Base-by-base conservation (phyloP, 2,888 invertebrate genomes). In the Gymnoscelis rufifasciata region DNA sequence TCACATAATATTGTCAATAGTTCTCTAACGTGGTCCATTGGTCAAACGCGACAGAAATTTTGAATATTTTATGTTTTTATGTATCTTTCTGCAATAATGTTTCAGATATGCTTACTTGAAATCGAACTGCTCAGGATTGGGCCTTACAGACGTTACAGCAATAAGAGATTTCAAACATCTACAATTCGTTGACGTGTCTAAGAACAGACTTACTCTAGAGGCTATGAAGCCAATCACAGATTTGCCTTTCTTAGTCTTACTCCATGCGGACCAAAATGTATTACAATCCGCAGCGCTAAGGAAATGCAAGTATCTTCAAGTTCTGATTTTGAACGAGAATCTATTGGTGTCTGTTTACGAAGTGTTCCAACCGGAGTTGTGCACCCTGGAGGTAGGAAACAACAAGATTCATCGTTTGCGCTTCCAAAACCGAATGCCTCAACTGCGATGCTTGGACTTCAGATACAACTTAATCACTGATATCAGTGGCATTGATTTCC, bases 31-130 rank as follows among this genome's bases (percentile, higher is more conserved):
- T n/a, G n/a, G n/a, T n/a, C n/a, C n/a, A n/a, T n/a, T n/a, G n/a
- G n/a, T n/a, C n/a, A n/a, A n/a, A n/a, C n/a, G n/a, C n/a, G n/a
- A n/a, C n/a, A n/a, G n/a, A n/a, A n/a, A n/a, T n/a, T n/a, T n/a
- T n/a, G n/a, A n/a, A n/a, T n/a, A n/a, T n/a, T n/a, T n/a, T n/a
- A n/a, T n/a, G n/a, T n/a, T n/a, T n/a, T n/a, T n/a, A n/a, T n/a
- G n/a, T n/a, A n/a, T n/a, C n/a, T n/a, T n/a, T n/a, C n/a, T n/a
- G n/a, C n/a, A n/a, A n/a, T n/a, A n/a, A n/a, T n/a, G n/a, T 57
- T 64, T 52, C 67, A 84, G 91, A 43, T 92, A 91, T 64, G 89
- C 92, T 6, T 92, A 91, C 64, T 65, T 92, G 33, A 90, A 89
- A 72, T 83, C 90, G 12, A 70, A 83, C 0, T 83, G 89, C 8